Percentiles rank a stretch among this genome's conserved stretches.
Evolutionary conservation across 2,113 vertebrate genomes (phyloP).

Genomic region (Myotis lucifugus): DNA sequence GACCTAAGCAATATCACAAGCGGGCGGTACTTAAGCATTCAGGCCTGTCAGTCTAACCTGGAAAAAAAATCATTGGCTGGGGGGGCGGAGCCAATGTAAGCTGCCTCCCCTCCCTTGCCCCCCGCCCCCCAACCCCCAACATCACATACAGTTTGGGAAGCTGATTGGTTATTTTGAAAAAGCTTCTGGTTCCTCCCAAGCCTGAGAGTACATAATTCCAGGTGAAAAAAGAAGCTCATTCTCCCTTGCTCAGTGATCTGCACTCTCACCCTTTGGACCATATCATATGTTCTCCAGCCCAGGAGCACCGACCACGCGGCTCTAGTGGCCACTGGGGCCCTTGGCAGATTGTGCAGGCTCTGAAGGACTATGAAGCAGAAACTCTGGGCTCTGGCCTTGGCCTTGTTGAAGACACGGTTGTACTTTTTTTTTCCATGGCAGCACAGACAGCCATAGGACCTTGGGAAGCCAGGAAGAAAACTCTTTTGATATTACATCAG

Average conservation of each 20-base stretch:
- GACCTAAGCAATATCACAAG: neutral
- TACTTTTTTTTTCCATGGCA: neutral
- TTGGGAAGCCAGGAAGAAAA: neutral
- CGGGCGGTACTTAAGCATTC: neutral
- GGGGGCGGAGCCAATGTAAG: neutral
- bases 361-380: neutral
- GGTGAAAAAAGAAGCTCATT: neutral
- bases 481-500: neutral
- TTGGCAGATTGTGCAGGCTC: neutral
- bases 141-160: neutral
- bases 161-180: neutral
- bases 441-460: neutral
- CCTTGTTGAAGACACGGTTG: neutral
- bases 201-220: neutral
- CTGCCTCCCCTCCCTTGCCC: accelerated
- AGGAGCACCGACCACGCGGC: neutral
- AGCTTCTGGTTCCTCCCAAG: neutral
- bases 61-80: neutral
- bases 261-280: neutral
- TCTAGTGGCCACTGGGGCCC: neutral
- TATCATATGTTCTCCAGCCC: neutral
- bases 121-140: no score
- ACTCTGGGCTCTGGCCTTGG: neutral
- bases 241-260: neutral
- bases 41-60: neutral